phyloP scores from a whole-genome alignment of 2,888 invertebrate genomes.

The Uropetala carovei region DNA sequence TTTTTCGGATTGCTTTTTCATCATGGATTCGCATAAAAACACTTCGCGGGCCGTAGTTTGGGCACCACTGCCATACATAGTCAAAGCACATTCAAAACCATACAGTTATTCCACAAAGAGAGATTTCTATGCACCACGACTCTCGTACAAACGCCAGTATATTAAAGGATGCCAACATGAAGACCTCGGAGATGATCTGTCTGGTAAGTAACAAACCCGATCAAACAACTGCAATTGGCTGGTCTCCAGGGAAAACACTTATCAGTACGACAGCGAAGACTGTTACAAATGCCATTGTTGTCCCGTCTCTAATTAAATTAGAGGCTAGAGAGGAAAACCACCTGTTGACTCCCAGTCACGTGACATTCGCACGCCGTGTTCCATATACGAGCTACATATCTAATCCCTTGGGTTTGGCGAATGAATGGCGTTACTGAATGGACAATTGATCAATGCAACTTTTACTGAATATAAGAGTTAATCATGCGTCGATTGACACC shows the following conservation, averaged over 20 bases:
- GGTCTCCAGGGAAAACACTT: background rate
- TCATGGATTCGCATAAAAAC: too few relatives aligned
- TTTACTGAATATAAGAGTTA: too few relatives aligned
- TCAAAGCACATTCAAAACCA: too few relatives aligned
- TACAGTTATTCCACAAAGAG: too few relatives aligned
- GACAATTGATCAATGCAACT: background rate
- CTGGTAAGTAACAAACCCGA: background rate
- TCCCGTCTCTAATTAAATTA: background rate
- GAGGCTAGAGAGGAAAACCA: background rate
- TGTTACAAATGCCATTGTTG: conserved; percentile 13
- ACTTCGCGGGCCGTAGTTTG: too few relatives aligned
- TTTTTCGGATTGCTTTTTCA: too few relatives aligned
- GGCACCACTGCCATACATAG: too few relatives aligned
- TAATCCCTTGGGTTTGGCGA: background rate
- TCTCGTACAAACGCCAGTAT: too few relatives aligned
- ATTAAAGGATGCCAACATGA: too few relatives aligned
- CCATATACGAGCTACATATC: background rate
- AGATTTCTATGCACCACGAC: too few relatives aligned
- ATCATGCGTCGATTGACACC: too few relatives aligned
- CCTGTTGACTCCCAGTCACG: background rate
- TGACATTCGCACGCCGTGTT: background rate
- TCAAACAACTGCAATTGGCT: background rate
- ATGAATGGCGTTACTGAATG: background rate
- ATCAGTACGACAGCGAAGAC: background rate
- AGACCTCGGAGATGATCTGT: background rate